Evolutionary conservation across 2,797 vertebrate species (phyloP).

Genomic region (Scarus forsteni): DNA sequence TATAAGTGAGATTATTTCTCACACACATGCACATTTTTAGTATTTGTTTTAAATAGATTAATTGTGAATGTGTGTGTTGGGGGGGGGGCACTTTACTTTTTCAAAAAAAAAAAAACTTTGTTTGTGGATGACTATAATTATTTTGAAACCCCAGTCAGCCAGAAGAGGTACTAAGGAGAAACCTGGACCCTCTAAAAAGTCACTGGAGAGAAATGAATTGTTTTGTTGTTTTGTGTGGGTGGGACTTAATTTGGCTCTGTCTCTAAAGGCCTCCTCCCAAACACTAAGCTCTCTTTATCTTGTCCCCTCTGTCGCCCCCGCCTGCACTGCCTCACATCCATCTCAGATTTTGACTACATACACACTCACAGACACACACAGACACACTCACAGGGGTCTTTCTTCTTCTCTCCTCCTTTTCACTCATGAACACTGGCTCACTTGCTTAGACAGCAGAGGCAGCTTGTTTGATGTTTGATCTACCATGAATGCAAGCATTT

Average conservation of each 20-base stretch:
- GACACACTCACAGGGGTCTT: conserved; percentile 31
- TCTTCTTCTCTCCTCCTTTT: conserved; percentile 1
- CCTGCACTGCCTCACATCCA: conserved; percentile 25
- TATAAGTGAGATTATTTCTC: no score
- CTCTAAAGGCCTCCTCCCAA: conserved; percentile 40
- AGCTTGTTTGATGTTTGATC: conserved; percentile 61
- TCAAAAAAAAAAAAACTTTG: no score
- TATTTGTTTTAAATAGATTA: no score
- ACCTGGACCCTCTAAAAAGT: neutral
- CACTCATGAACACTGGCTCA: conserved; percentile 11
- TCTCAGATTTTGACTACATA: neutral
- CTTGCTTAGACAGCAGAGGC: conserved; percentile 34
- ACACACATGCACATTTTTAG: no score
- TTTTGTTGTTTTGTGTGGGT: neutral
- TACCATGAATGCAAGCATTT: conserved; percentile 16
- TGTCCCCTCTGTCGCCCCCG: conserved; percentile 32
- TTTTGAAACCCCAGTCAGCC: neutral
- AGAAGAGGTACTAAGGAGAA: neutral
- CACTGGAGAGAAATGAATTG: neutral
- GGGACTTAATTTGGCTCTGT: neutral
- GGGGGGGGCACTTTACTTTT: no score
- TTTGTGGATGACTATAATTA: neutral
- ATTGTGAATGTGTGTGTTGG: no score
- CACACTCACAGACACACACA: conserved; percentile 16
- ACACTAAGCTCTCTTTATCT: conserved; percentile 65